Percentiles rank a stretch among this genome's conserved stretches.
Conservation (phyloP, 2,888 invertebrate species). For the Ethmia dodecea region DNA sequence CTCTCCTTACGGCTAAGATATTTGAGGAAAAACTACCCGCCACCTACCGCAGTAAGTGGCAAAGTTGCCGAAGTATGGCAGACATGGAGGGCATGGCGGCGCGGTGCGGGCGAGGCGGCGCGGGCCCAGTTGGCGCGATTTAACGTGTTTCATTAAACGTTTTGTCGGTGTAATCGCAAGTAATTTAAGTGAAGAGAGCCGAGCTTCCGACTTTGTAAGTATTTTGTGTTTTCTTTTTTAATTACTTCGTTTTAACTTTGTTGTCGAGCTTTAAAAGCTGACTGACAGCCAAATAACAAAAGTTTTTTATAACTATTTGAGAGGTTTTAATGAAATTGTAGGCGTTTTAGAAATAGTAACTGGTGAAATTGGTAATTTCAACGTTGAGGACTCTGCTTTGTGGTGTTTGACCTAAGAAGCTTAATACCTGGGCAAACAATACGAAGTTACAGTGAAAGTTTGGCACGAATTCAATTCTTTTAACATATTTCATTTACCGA, state of each 20-base stretch:
- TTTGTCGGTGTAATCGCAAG: conserved; percentile 77
- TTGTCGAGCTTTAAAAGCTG: conserved; percentile 72
- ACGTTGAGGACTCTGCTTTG: too few relatives aligned
- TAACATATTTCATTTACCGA: too few relatives aligned
- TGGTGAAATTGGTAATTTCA: conserved; percentile 42
- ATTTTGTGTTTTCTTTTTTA: conserved; percentile 78
- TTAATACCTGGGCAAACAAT: too few relatives aligned
- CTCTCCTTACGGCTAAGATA: conserved; percentile 75
- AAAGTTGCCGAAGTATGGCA: conserved; percentile 66
- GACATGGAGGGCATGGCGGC: conserved; percentile 23
- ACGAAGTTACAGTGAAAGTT: too few relatives aligned
- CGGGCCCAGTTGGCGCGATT: conserved; percentile 69
- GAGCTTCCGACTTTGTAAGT: conserved; percentile 76
- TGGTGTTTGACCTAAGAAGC: too few relatives aligned
- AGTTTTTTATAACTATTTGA: conserved; percentile 73
- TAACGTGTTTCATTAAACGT: conserved; percentile 76
- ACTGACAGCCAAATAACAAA: conserved; percentile 76
- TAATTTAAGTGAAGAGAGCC: conserved; percentile 77
- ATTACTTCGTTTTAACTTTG: conserved; percentile 78
- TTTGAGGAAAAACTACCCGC: conserved; percentile 73
- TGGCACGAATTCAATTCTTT: too few relatives aligned
- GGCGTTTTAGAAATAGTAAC: conserved; percentile 53
- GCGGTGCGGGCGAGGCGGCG: conserved; percentile 19
- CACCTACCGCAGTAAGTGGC: conserved; percentile 65
- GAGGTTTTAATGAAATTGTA: conserved; percentile 67